Evolutionary conservation across 1,140 invertebrate species (phyloP), one percentile per base, ranked within the genome.

Genomic region (Rhopalosiphum padi): DNA sequence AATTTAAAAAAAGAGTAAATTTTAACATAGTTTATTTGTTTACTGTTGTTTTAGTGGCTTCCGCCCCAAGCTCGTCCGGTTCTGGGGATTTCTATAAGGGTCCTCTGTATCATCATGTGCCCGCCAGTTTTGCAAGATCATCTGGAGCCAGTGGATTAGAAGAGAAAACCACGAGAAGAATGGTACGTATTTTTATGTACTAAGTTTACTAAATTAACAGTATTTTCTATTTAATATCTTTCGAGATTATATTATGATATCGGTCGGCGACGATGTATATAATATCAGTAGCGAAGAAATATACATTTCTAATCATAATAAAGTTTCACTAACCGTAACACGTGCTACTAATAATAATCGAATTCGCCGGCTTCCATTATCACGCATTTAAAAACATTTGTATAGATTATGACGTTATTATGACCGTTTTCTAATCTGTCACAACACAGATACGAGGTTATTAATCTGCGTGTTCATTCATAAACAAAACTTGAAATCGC

Each of bases 21-120:
- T 89, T 22, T 41, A 48, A 37, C 22, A 35, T 83, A 46, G n/a
- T 93, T 68, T 93, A 46, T 77, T 89, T 51, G 22, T 85, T 89
- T 85, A 35, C 82, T 77, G 30, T 90, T 92, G 41, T 94, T 91
- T 9, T 97, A 97, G 97, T 97, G 97, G 97, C 94, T 60, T 93
- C 94, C 91, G 83, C 37, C 46, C 94, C 97, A 96, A 96, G 96
- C 41, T 92, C 90, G 95, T 96, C 96, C 95, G 96, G 96, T 96
- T 96, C 96, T 96, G 96, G 96, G 96, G 97, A 97, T 96, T 97
- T 96, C 97, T 97, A 97, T 97, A 97, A 97, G 97, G 96, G 96
- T 95, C 95, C 95, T 95, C 94, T 94, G 90, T 94, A 91, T 94
- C 94, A 94, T 93, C 94, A 94, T 41, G 94, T 95, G 94, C 94